Evolutionary conservation across 2,888 invertebrate genomes (phyloP), one percentile per base, ranked within the genome.

Genomic region (Philhelius pedissequus): DNA sequence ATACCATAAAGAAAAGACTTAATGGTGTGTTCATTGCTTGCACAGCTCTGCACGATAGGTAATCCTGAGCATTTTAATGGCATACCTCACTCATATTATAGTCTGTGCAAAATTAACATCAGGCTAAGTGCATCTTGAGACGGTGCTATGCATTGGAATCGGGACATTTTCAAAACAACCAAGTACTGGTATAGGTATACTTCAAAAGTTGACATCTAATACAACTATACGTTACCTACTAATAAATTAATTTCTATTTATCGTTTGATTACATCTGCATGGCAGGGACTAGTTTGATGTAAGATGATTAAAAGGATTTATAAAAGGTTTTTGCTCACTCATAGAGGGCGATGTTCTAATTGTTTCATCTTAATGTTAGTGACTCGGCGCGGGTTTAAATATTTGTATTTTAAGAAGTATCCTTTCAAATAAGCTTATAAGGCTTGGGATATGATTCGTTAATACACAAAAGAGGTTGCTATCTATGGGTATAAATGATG

Each of bases 51-150:
- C n/a, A n/a, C n/a, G n/a, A n/a, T n/a, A n/a, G 43, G 18, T 62
- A 27, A 43, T 60, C 20, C 18, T 38, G 9, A 13, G 15, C 35
- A 60, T 68, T 66, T 66, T 66, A 73, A 74, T 60, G 35, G 64
- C 43, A 60, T 56, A 9, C 20, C 2, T 13, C n/a, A n/a, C n/a
- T n/a, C n/a, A n/a, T n/a, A n/a, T n/a, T n/a, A n/a, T n/a, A n/a
- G 60, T 32, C 32, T 32, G 18, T 20, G 52, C 15, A 43, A 58
- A 58, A 75, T 79, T 83, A 83, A 79, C 74, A 77, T n/a, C 69
- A 75, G 18, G 35, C 79, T 75, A 70, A 83, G 83, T 83, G 83
- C 83, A 83, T 79, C 83, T 79, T 75, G 79, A 83, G 83, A 83
- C 83, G 64, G 27, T 52, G 15, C 27, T 73, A 35, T 71, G 25